Evolutionary conservation across 2,888 invertebrate genomes (phyloP).

Genomic region (Syrista parreyssii): DNA sequence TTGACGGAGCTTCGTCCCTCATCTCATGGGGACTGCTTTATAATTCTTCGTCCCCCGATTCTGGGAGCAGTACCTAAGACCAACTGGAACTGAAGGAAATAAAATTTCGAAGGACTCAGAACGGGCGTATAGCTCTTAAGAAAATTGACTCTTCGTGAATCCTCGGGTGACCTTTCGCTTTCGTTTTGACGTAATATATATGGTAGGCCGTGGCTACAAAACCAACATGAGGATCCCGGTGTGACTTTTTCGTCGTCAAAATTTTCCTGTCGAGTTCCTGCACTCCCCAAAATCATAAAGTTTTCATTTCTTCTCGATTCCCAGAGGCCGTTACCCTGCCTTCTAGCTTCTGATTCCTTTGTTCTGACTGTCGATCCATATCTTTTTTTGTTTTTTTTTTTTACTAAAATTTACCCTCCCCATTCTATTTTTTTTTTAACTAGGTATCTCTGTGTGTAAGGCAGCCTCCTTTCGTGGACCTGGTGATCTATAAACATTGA

Average conservation of each 20-base stretch:
- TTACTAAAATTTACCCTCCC: background rate
- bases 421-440: no score
- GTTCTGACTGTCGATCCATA: background rate
- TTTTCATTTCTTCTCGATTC: background rate
- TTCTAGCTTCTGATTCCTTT: background rate
- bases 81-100: background rate
- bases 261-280: background rate
- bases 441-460: no score
- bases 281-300: background rate
- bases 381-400: background rate
- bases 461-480: background rate
- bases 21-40: background rate
- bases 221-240: background rate
- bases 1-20: no score
- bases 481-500: background rate
- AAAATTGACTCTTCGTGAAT: background rate
- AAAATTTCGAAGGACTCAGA: background rate
- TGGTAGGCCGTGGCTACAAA: background rate
- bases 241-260: background rate
- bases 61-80: background rate
- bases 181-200: background rate
- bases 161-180: background rate
- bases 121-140: background rate
- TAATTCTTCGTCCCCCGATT: background rate
- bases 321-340: background rate